Evolutionary conservation across 2,797 vertebrate genomes (phyloP), one percentile per base, ranked within the genome.

Genomic region (Sebastolobus altivelis): DNA sequence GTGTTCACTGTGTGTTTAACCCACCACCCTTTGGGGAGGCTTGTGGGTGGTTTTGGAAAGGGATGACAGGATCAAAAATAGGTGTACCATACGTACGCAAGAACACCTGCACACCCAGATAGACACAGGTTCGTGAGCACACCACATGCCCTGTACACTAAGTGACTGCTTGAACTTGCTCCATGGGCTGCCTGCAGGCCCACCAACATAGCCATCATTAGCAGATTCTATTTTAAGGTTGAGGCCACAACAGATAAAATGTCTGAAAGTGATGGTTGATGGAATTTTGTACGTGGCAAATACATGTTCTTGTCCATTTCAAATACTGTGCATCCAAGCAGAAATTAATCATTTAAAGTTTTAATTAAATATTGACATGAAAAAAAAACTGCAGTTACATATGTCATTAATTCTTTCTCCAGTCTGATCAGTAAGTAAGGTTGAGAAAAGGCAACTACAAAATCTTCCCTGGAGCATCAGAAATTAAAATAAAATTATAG

Each of bases 21-120:
- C 80, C 67, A 16, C 37, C 65, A 43, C 69, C 85, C 85, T 87
- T 77, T 56, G 49, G 89, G 83, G 68, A 85, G 49, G 87, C 82
- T 82, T 66, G 89, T 90, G 82, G 87, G 88, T 81, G 87, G 80
- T 84, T 91, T 84, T 81, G 77, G 86, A 92, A 82, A 77, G 29
- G 74, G 77, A 91, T 88, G 88, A 88, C 86, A 82, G 81, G 81
- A 91, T 90, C 83, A 88, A 70, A 91, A 90, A 89, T 87, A 88
- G 73, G 81, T 77, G 79, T 65, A 84, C 60, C 67, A 43, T 74
- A 66, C 40, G 20, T 66, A 75, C 54, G 0, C 33, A 72, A n/a
- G 72, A 87, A 86, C 83, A 88, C 84, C 83, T 90, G 82, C 77
- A 85, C 67, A 72, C 12, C 27, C 31, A 79, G 77, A 87, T 72